Evolutionary conservation across 37 sponge, comb jelly and placozoan species (phyloP), one percentile per base, ranked within the genome.

Genomic region (Oscarella lobularis): DNA sequence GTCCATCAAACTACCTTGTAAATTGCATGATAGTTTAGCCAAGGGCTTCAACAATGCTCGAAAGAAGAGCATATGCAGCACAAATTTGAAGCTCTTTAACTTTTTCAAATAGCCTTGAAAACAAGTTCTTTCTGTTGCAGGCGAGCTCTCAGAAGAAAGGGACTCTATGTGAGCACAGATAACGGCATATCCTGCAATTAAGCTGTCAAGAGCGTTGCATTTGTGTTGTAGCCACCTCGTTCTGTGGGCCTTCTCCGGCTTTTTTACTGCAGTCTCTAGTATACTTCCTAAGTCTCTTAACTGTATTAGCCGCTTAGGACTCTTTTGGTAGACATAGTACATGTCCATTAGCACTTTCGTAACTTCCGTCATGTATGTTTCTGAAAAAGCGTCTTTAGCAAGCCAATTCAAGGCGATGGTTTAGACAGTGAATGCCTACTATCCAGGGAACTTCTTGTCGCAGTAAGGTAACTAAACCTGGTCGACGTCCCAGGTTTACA

Each of bases 171-270:
- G 75, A 33, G 77, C 77, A 9, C 33, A 39, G 41, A 78, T 78
- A 33, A 78, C 79, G 3, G 37, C 31, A 72, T 78, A 78, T 32
- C 79, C 79, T 30, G 74, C 39, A 32, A 78, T 75, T 2, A 78
- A 74, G 75, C 54, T 74, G 35, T 75, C 33, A 30, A 78, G 77
- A n/a, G 75, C 75, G 29, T 31, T 72, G 33, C 73, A 78, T 72
- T 78, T 78, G 37, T 78, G 79, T 74, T 78, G 79, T 3, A 74
- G 36, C 79, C 79, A 78, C 74, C 77, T 78, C 31, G 79, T 78
- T 29, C 79, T 38, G 70, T 66, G 38, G 74, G 77, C 77, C 77
- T 76, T 76, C 35, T 76, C 77, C 35, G 77, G 77, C 70, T 76
- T 76, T 33, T n/a, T 60, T 71, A 76, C 41, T 72, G 73, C 33